Percentiles rank a stretch among this genome's conserved stretches.
Conservation (phyloP, 2,113 vertebrate genomes). For the Ophiodon elongatus region DNA sequence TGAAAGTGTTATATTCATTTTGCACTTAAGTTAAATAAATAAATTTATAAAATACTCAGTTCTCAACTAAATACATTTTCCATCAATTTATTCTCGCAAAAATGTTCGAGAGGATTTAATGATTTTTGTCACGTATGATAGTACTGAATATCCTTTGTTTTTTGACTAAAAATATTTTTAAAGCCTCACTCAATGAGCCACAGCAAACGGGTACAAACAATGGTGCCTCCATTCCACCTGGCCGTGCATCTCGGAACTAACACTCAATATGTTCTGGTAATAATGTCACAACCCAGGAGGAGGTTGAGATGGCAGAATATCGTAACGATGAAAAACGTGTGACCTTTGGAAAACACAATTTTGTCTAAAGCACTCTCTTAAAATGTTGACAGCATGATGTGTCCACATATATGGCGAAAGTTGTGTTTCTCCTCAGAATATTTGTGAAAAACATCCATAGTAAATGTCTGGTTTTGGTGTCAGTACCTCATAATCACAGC, state of each 20-base stretch:
- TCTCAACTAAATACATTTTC: background rate
- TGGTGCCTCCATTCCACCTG: background rate
- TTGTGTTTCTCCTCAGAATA: slow-evolving; percentile 11
- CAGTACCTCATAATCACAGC: background rate
- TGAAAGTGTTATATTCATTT: background rate
- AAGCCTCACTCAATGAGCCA: background rate
- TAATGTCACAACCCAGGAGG: background rate
- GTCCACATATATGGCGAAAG: background rate
- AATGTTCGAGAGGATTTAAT: background rate
- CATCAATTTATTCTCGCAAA: background rate
- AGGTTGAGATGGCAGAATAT: background rate
- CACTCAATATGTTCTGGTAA: background rate
- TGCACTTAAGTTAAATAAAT: background rate
- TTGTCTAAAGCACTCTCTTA: background rate
- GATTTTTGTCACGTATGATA: background rate
- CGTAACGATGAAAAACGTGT: background rate
- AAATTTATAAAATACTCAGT: background rate
- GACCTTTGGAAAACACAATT: background rate
- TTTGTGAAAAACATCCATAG: slow-evolving; percentile 1
- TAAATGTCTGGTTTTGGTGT: background rate
- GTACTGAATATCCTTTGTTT: background rate
- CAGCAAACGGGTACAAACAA: background rate
- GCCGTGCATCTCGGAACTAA: background rate
- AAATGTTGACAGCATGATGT: background rate
- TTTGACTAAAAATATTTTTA: background rate